Evolutionary conservation across 2,113 vertebrate genomes (phyloP).

Genomic region (Lucifuga dentata): DNA sequence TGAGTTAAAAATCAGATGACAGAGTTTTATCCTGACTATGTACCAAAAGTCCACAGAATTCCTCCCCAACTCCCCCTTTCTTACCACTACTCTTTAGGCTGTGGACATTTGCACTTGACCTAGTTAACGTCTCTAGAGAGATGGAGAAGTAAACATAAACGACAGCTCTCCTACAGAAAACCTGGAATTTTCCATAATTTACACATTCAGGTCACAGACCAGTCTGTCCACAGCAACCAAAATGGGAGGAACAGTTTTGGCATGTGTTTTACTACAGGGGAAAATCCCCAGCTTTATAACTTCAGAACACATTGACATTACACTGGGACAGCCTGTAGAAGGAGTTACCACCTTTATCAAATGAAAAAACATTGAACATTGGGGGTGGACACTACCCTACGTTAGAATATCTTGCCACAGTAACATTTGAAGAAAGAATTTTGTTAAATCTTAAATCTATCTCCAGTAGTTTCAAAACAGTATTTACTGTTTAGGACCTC

Average conservation of each 20-base stretch:
- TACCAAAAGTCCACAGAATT: slow-evolving; percentile 55
- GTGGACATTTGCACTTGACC: slow-evolving; percentile 77
- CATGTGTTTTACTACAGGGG: neutral
- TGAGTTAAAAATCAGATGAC: slow-evolving; percentile 62
- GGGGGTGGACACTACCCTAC: too few relatives aligned
- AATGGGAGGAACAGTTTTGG: slow-evolving; percentile 22
- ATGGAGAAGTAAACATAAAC: slow-evolving; percentile 69
- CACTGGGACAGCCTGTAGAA: neutral
- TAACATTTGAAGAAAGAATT: neutral
- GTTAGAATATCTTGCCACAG: neutral
- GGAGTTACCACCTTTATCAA: neutral
- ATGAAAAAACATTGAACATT: slow-evolving; percentile 3
- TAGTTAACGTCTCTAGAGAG: slow-evolving; percentile 72
- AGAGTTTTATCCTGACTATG: slow-evolving; percentile 51
- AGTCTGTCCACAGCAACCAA: slow-evolving; percentile 10
- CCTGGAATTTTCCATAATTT: slow-evolving; percentile 74
- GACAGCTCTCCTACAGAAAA: slow-evolving; percentile 57
- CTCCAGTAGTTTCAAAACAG: too few relatives aligned
- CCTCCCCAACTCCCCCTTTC: neutral
- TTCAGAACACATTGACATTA: slow-evolving; percentile 21
- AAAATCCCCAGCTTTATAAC: slow-evolving; percentile 11
- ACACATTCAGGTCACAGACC: slow-evolving; percentile 35
- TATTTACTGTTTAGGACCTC: neutral
- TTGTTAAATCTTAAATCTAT: neutral
- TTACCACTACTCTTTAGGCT: slow-evolving; percentile 59